Conservation (phyloP, 2,888 invertebrate species). For the Acronicta aceris region DNA sequence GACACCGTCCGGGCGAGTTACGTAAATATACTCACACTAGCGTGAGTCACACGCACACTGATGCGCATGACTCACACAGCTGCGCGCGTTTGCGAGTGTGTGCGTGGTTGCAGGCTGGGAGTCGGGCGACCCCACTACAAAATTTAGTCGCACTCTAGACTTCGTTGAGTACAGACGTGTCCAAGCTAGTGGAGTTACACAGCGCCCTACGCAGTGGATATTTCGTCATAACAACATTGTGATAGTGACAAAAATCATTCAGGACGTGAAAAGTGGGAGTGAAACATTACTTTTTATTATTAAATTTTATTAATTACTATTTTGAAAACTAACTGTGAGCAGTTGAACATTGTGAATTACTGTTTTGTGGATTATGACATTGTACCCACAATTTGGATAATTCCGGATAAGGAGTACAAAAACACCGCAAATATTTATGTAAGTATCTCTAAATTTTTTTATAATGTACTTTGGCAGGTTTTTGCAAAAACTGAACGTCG, state of each 20-base stretch:
- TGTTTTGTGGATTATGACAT: constrained; percentile 83
- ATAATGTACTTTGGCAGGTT: constrained; percentile 27
- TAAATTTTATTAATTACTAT: constrained; percentile 63
- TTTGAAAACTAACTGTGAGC: constrained; percentile 75
- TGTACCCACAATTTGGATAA: constrained; percentile 86
- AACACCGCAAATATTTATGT: constrained; percentile 88
- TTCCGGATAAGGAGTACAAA: constrained; percentile 82
- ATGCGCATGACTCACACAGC: constrained; percentile 41
- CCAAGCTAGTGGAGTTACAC: constrained; percentile 73
- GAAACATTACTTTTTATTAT: constrained; percentile 66
- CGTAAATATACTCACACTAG: constrained; percentile 83
- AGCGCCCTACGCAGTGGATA: constrained; percentile 79
- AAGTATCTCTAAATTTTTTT: constrained; percentile 74
- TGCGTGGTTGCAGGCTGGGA: constrained; percentile 76
- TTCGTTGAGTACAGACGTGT: constrained; percentile 75
- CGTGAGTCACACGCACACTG: constrained; percentile 66
- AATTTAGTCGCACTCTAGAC: constrained; percentile 84
- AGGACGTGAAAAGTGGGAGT: constrained; percentile 86
- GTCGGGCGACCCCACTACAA: constrained; percentile 86
- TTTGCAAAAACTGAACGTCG: constrained; percentile 28
- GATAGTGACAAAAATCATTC: constrained; percentile 81
- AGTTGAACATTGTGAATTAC: constrained; percentile 66
- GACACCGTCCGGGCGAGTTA: constrained; percentile 76
- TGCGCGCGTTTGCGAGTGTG: constrained; percentile 64
- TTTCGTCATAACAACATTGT: constrained; percentile 88